phyloP scores from a whole-genome alignment of 2,888 invertebrate genomes.

The Stenurella melanura region DNA sequence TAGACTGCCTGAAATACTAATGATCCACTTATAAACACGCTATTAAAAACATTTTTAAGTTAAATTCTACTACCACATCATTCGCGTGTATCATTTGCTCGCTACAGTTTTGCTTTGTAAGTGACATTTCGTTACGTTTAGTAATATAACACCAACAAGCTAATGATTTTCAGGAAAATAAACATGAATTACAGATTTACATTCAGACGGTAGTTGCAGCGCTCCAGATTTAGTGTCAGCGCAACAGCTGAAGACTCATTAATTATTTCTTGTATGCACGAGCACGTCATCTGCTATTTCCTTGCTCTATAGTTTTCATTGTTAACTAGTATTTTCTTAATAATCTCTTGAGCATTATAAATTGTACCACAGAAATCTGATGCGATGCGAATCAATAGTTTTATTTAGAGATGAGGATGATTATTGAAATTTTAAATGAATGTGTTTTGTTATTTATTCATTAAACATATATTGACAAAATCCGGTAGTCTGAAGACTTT shows the following conservation, averaged over 20 bases:
- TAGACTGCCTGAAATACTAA: neutral
- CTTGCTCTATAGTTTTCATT: slow-evolving; percentile 19
- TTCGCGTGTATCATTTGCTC: neutral
- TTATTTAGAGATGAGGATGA: neutral
- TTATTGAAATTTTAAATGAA: too few species aligned
- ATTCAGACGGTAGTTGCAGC: slow-evolving; percentile 9
- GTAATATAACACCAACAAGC: neutral
- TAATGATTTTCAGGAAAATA: neutral
- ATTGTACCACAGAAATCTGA: slow-evolving; percentile 29
- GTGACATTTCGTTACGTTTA: slow-evolving; percentile 9
- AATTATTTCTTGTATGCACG: slow-evolving; percentile 33
- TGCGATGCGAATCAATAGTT: neutral
- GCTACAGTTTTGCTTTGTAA: slow-evolving; percentile 36
- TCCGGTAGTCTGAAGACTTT: too few species aligned
- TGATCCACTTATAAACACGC: neutral
- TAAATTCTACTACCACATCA: neutral
- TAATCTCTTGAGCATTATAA: slow-evolving; percentile 5
- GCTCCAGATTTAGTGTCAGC: neutral
- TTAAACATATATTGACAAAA: too few species aligned
- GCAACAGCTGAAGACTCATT: slow-evolving; percentile 28
- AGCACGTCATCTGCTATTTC: slow-evolving; percentile 37
- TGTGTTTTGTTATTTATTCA: too few species aligned
- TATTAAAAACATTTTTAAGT: neutral
- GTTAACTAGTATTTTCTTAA: slow-evolving; percentile 23
- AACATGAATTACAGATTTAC: slow-evolving; percentile 19